Base-by-base conservation (phyloP, 1,140 invertebrate species). In the Eurosta solidaginis region DNA sequence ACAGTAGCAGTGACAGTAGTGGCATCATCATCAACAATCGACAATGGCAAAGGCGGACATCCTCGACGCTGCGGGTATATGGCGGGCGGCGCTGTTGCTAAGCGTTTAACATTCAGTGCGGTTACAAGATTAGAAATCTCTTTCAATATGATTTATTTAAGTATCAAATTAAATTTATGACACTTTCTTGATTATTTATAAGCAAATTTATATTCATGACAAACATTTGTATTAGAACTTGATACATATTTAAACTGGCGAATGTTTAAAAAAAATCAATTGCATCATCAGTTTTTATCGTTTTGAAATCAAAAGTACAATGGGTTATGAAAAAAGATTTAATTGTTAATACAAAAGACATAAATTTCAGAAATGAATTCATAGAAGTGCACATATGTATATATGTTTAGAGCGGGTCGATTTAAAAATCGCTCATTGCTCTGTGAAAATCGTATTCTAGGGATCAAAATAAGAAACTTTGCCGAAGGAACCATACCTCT, bases 131-230 rank as follows among this genome's bases (percentile, higher is more conserved):
- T 68, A 68, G 59, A 68, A 68, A 68, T 68, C 59, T 42, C 59
- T 10, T 22, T 36, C 33, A 5, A 22, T 40, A 68, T 68, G 59
- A 68, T 68, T 68, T 68, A 68, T 68, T 68, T 68, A 42, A 68
- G 59, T 33, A 22, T 12, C 59, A 6, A 36, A 33, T 20, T 36
- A 40, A 68, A 68, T 68, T 68, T 68, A 68, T 68, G 59, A 42
- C 33, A 68, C n/a, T 68, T 12, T 68, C 59, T 68, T 68, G 40
- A 68, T 68, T 33, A 42, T 29, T 68, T 68, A 68, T 40, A 68
- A 42, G 59, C 33, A 33, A 36, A 68, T 68, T 1, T 63, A 63
- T 42, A 68, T 20, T 68, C 12, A 33, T 40, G 36, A 20, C 20
- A 36, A 1, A 2, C 59, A 40, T 40, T 2, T 47, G 45, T 47